A percentile compares a stretch with the other conserved stretches of the same genome.
phyloP scores from a whole-genome alignment of 37 sponge, comb jelly and placozoan species.

The Chondrilla cf. caribensis region DNA sequence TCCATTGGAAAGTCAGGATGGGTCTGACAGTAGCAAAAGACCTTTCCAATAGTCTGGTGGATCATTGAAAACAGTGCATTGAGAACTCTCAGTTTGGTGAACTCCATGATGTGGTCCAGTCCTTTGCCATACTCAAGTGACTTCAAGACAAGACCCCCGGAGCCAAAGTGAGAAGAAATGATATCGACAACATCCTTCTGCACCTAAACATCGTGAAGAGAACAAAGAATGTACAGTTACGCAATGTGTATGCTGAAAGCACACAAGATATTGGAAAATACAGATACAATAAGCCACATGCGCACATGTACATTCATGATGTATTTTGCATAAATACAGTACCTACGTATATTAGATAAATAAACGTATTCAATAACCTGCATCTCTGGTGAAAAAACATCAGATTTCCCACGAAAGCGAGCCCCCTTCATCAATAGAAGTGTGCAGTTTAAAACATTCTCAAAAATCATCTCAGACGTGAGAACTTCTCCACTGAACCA shows the following conservation, averaged over 20 bases:
- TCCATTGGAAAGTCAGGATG: no score
- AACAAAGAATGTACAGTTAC: no score
- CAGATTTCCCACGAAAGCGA: no score
- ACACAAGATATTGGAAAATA: no score
- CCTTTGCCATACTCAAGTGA: constrained; percentile 67
- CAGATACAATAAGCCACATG: no score
- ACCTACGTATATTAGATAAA: no score
- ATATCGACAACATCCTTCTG: constrained; percentile 83
- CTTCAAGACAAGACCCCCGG: constrained; percentile 77
- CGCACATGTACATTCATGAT: no score
- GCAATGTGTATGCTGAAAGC: no score
- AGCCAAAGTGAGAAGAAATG: constrained; percentile 64
- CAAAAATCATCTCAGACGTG: constrained; percentile 84
- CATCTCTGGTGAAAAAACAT: constrained; percentile 57
- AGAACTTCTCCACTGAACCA: constrained; percentile 98
- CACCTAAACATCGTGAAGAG: constrained; percentile 24
- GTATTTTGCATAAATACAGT: no score
- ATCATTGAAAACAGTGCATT: constrained; percentile 97
- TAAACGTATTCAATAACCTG: constrained; percentile 23
- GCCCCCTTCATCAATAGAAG: constrained; percentile 84
- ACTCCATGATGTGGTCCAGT: constrained; percentile 89
- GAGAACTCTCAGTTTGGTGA: no score
- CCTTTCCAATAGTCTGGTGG: constrained; percentile 77
- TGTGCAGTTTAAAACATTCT: constrained; percentile 68
- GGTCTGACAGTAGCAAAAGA: constrained; percentile 89